Conservation (phyloP, 1,140 invertebrate genomes). For the Copidosoma floridanum region DNA sequence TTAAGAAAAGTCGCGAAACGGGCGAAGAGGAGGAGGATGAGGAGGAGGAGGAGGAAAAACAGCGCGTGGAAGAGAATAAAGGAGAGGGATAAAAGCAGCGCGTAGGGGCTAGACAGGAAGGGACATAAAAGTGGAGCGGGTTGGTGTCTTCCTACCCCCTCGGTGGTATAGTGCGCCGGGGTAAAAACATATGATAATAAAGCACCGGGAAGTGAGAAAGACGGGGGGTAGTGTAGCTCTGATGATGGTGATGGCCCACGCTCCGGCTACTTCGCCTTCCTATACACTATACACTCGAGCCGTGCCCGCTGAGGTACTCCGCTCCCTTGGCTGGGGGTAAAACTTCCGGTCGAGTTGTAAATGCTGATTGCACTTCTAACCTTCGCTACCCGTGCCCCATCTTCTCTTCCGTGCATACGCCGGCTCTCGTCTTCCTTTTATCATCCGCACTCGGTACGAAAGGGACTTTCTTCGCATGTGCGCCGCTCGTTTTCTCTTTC, state of each 20-base stretch:
- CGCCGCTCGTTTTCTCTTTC: no score
- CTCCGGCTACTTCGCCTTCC: no score
- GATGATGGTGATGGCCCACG: constrained; percentile 33
- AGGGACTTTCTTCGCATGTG: no score
- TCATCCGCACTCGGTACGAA: no score
- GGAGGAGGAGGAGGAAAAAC: neutral
- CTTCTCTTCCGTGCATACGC: constrained; percentile 16
- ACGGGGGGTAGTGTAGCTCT: constrained; percentile 17
- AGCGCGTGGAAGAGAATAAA: neutral
- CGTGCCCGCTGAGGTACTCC: no score
- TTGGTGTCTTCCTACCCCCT: constrained; percentile 10
- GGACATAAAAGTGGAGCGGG: constrained; percentile 15
- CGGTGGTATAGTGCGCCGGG: constrained; percentile 34
- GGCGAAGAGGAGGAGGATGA: neutral
- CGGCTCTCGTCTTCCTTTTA: no score
- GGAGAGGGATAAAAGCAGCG: neutral
- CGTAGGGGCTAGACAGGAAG: no score
- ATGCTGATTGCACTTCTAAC: constrained; percentile 48
- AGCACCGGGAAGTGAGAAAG: no score
- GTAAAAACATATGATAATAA: constrained; percentile 51
- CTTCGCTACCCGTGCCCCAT: no score
- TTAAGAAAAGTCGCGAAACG: neutral
- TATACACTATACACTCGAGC: no score
- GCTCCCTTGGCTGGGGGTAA: constrained; percentile 32
- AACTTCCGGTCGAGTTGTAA: constrained; percentile 46